Base-by-base conservation (phyloP, 1,140 invertebrate genomes). In the Triops cancriformis region DNA sequence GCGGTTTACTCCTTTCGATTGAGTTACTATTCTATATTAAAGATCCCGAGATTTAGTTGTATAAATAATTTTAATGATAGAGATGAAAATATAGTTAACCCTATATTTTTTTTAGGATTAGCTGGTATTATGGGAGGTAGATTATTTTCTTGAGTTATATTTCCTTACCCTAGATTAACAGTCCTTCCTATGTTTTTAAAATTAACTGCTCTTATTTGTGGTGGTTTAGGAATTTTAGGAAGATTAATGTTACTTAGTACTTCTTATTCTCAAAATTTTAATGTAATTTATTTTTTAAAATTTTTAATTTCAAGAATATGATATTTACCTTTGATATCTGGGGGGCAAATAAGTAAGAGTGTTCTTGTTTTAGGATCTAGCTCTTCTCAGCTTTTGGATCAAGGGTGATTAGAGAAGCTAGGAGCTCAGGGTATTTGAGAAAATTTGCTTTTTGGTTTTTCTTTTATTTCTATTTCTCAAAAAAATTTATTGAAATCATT, bases 1-100 rank as follows among this genome's bases (percentile, higher is more conserved):
- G 84, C 87, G 74, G 83, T 81, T 82, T 88, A 88, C 85, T 85
- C 83, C 73, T 82, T 88, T 83, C 88, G 87, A 6, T 86, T 89
- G 83, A 79, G 86, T 82, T 87, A 85, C 85, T 88, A 86, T 86
- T 82, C 82, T 80, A 85, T 86, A 82, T 81, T 83, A 45, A 83
- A 83, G 14, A 81, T 82, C 78, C 85, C 83, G 83, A 86, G 85
- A 85, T 84, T 84, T 84, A 79, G 84, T 73, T 79, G 74, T 77
- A 81, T 85, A 80, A 84, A 84, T 84, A 82, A 82, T 79, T 81
- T 86, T 82, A 84, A 82, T 82, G 85, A 86, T 83, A 83, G 85
- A 79, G 82, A 85, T 82, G 84, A 81, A 83, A 72, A 83, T 81
- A 87, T 88, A 84, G 81, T 85, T 78, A 82, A 84, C 41, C 83